These are phyloP conservation scores for Indicator maculatus DNA, from an alignment of 2,113 vertebrate genomes.

Conservation along the genomic window DNA sequence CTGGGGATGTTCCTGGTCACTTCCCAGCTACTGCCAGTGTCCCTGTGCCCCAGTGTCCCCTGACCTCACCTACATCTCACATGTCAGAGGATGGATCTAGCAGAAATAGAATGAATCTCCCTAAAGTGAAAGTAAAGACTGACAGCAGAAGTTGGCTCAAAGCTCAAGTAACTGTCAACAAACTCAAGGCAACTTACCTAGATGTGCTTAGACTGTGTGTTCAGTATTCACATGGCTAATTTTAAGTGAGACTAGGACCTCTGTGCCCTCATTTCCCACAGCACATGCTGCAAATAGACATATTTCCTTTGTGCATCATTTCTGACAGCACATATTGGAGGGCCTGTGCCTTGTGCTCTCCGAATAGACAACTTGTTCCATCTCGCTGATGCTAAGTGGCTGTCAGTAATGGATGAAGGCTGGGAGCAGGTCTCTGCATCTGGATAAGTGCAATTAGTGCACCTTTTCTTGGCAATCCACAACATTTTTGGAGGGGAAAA, in stretches of 20 bases:
- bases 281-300: background rate
- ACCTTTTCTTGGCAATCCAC: conserved; percentile 14
- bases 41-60: too few species aligned
- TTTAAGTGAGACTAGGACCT: background rate
- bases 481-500: background rate
- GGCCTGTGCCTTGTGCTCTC: background rate
- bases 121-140: background rate
- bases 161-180: background rate
- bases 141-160: background rate
- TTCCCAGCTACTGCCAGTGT: background rate
- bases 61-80: background rate
- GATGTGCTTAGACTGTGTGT: background rate
- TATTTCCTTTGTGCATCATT: background rate
- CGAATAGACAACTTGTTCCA: background rate
- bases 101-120: background rate
- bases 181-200: background rate
- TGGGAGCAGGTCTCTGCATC: background rate
- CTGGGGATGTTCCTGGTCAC: background rate
- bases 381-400: background rate
- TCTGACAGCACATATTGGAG: background rate
- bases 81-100: background rate
- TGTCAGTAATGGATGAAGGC: background rate
- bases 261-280: background rate
- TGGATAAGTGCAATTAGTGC: background rate
- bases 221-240: background rate